phyloP scores from a whole-genome alignment of 2,113 vertebrate genomes.

The Puntigrus tetrazona region DNA sequence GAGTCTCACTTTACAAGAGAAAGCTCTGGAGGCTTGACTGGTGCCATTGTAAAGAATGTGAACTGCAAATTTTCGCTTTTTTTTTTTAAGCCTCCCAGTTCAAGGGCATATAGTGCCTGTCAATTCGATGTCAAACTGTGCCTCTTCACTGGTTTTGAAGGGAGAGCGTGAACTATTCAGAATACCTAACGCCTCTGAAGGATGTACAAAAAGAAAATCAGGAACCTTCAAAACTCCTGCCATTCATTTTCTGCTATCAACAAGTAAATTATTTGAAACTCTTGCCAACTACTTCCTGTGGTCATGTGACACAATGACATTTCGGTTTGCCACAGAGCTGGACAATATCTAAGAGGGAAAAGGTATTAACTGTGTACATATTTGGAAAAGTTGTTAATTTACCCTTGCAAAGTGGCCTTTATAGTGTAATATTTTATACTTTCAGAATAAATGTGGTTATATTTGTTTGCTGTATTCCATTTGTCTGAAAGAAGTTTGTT shows the following conservation, averaged over 20 bases:
- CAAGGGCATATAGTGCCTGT: constrained; percentile 78
- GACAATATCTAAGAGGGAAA: constrained; percentile 69
- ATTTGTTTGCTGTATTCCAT: constrained; percentile 75
- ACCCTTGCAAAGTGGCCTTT: constrained; percentile 83
- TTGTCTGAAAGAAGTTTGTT: constrained; percentile 49
- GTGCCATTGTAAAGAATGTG: constrained; percentile 80
- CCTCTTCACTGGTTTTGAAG: constrained; percentile 73
- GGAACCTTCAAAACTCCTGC: constrained; percentile 74
- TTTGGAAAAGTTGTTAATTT: constrained; percentile 72
- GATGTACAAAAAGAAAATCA: constrained; percentile 66
- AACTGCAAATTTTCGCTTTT: constrained; percentile 63
- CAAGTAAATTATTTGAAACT: constrained; percentile 72
- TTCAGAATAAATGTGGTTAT: constrained; percentile 83
- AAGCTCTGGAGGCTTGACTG: constrained; percentile 64
- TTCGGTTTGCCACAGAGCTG: constrained; percentile 72
- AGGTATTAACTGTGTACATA: constrained; percentile 74
- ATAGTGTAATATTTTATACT: constrained; percentile 85
- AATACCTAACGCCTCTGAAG: constrained; percentile 69
- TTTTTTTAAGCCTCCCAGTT: constrained; percentile 64
- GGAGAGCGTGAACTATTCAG: constrained; percentile 61
- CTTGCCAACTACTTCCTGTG: constrained; percentile 74
- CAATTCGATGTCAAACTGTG: constrained; percentile 74
- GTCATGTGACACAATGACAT: constrained; percentile 70
- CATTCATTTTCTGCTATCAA: constrained; percentile 68
- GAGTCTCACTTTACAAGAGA: constrained; percentile 59